Conservation (phyloP, 2,113 vertebrate genomes). For the Rallus limicola region DNA sequence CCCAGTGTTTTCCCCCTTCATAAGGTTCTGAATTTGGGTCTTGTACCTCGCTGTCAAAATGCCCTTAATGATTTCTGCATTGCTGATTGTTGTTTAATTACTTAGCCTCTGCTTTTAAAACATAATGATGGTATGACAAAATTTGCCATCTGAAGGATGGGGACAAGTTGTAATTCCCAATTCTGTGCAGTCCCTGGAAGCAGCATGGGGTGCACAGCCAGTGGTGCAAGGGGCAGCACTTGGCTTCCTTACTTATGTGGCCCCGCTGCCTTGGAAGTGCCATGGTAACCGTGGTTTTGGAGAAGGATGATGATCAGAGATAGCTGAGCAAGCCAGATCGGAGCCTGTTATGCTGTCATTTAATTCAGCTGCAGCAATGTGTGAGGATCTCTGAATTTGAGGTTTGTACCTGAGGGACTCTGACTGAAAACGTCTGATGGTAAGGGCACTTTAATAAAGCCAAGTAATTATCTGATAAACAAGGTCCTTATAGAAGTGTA, state of each 20-base stretch:
- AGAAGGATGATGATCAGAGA: neutral
- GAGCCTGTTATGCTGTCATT: accelerated
- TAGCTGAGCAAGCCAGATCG: neutral
- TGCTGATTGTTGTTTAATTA: neutral
- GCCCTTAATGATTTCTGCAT: accelerated
- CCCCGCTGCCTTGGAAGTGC: neutral
- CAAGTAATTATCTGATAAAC: neutral
- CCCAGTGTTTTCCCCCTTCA: neutral
- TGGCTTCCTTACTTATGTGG: accelerated
- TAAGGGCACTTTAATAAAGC: neutral
- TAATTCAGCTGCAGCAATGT: neutral
- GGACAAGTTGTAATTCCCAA: accelerated
- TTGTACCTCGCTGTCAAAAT: neutral
- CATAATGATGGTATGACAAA: accelerated
- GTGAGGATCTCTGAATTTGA: neutral
- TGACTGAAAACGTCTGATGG: neutral
- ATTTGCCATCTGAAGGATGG: too few species aligned
- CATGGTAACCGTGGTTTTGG: neutral
- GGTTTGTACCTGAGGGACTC: neutral
- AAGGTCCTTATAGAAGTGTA: neutral
- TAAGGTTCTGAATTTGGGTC: neutral
- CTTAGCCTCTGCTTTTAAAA: neutral
- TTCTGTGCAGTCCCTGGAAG: accelerated
- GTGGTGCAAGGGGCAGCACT: neutral
- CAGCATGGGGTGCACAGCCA: neutral